Evolutionary conservation across 1,140 invertebrate species (phyloP).

Genomic region (Heliconius congener): DNA sequence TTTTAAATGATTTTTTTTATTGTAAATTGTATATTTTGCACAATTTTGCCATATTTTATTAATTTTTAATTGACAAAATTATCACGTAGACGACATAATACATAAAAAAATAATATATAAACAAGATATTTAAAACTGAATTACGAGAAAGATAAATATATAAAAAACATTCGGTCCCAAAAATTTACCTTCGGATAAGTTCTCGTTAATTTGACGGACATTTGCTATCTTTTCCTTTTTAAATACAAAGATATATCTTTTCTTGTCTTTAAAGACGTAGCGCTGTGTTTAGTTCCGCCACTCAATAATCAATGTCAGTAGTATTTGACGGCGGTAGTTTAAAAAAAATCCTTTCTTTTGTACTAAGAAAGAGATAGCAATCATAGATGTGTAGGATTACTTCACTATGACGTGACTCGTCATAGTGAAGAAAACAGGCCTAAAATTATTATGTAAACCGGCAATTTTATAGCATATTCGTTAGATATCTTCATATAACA

Average conservation of each 20-base stretch:
- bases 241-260: not conserved
- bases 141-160: not conserved
- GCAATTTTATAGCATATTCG: not conserved
- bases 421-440: not conserved
- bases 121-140: not conserved
- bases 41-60: not conserved
- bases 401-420: not conserved
- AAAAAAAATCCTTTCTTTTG: no score
- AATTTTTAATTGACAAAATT: not conserved
- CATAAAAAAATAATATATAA: not conserved
- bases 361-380: not conserved
- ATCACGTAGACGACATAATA: not conserved
- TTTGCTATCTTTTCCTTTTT: not conserved
- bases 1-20: no score
- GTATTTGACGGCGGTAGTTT: no score
- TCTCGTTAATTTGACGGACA: not conserved
- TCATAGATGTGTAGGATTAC: not conserved
- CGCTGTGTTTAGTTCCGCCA: no score
- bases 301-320: no score
- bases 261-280: no score
- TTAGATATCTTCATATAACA: not conserved
- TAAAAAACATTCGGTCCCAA: slow-evolving; percentile 9
- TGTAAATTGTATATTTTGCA: not conserved
- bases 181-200: not conserved
- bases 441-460: not conserved